Base-by-base conservation (phyloP, 2,888 invertebrate genomes). In the Hesperia comma region DNA sequence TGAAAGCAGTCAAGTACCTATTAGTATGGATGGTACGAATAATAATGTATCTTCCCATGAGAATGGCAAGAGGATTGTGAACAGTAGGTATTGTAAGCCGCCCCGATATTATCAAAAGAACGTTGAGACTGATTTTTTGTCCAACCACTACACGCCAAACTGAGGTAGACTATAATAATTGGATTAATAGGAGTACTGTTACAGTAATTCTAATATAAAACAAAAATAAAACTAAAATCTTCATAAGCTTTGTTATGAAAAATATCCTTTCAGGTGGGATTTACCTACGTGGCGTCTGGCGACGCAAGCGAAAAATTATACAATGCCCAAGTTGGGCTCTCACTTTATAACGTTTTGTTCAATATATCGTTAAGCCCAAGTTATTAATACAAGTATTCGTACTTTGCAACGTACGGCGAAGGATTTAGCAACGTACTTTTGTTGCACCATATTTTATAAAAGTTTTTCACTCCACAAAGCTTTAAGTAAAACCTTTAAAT, bases 311-410 rank as follows among this genome's bases (percentile, higher is more conserved):
- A 14, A 58, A 19, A 57, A 12, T 33, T 37, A 32, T 54, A 7
- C 37, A 54, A 41, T 19, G 37, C 17, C 33, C 57, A 40, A 41
- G 41, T 37, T 41, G 26, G 21, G 21, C 21, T 26, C 49, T 54
- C 6, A 41, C 54, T 54, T 43, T 15, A 5, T 26, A 15, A 7
- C 15, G 26, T 62, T 62, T 54, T 54, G 41, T 62, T 54, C 54
- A 62, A 41, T 54, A 54, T 54, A 41, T 54, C 53, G 17, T 26
- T 54, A 62, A 62, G 61, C 61, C 54, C 26, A n/a, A 26, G 61
- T 54, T 62, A 62, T 62, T 54, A 51, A 53, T 62, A 62, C 41
- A 49, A 12, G 3, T 37, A 37, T 37, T 37, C 8, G 37, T 37
- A 37, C 37, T 37, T 37, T 37, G 12, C 8, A 37, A 62, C 14